Evolutionary conservation across 2,797 vertebrate species (phyloP), one percentile per base, ranked within the genome.

Genomic region (Poecilia wingei): DNA sequence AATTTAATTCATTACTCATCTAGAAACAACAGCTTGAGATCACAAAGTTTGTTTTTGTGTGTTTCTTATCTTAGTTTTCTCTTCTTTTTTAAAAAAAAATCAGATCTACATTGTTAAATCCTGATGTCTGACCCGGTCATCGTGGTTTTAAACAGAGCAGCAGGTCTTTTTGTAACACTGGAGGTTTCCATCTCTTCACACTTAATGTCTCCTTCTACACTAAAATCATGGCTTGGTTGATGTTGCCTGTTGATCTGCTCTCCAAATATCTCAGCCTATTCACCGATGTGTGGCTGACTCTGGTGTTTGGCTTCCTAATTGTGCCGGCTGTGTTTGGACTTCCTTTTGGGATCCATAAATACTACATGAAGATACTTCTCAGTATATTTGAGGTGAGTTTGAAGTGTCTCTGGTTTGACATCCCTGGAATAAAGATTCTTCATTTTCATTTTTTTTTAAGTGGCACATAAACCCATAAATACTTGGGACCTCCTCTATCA

Each of bases 331-430:
- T 97, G 77, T 96, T 98, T 7, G 96, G 97, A n/a, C 96, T 98
- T 77, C 98, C 97, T 76, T 97, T 98, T 74, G 97, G 97, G 84
- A 96, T 98, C 78, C 96, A 96, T 41, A 95, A 94, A 76, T 94
- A 97, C 84, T 99, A 98, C 93, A 97, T 98, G 96, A 97, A 95
- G 89, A 96, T 96, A 0, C 91, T 98, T 75, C 89, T 98, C 59
- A 96, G 96, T 86, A 93, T 98, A 78, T 99, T 98, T 92, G 96
- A 97, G 96, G 97, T 98, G 82, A 91, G 88, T 6, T 53, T 39
- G 4, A 10, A 47, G n/a, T 74, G 4, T 5, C 0, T 59, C 3
- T 66, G 43, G 20, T 70, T 47, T 22, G 28, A 74, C 69, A 25
- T 76, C 7, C 76, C 41, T 2, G 6, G 9, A 10, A 12, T 69